A percentile compares a stretch with the other conserved stretches of the same genome.
phyloP scores from a whole-genome alignment of 2,888 invertebrate species.

The Litoditis marina region DNA sequence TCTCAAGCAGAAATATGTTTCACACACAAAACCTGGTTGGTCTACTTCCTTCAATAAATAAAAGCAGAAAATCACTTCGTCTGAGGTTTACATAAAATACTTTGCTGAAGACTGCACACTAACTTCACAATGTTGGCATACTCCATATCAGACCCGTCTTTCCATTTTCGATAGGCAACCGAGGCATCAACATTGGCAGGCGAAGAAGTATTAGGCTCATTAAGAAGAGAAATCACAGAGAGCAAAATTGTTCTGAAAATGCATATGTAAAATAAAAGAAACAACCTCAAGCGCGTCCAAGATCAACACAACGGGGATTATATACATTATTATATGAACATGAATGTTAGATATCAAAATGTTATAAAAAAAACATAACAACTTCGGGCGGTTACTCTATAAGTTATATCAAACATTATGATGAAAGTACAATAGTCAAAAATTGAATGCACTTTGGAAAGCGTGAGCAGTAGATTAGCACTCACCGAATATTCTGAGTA shows the following conservation, averaged over 20 bases:
- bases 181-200: slow-evolving; percentile 99
- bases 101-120: too few relatives aligned
- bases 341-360: not conserved
- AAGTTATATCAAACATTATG: not conserved
- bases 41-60: too few relatives aligned
- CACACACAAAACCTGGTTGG: too few relatives aligned
- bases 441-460: not conserved
- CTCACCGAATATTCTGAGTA: slow-evolving; percentile 81
- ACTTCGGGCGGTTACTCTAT: too few relatives aligned
- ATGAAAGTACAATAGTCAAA: not conserved
- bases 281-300: too few relatives aligned
- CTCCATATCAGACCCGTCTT: slow-evolving; percentile 83
- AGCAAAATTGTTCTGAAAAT: slow-evolving; percentile 77
- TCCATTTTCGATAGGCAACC: slow-evolving; percentile 98
- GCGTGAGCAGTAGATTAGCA: not conserved
- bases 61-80: too few relatives aligned
- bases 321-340: not conserved
- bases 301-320: too few relatives aligned
- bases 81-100: not conserved
- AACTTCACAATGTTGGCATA: slow-evolving; percentile 87
- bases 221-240: slow-evolving; percentile 94
- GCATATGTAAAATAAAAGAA: not conserved
- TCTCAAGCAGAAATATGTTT: too few relatives aligned
- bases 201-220: slow-evolving; percentile 98
- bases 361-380: too few relatives aligned